Conservation (phyloP, 2,888 invertebrate species). For the Apodemia zela region DNA sequence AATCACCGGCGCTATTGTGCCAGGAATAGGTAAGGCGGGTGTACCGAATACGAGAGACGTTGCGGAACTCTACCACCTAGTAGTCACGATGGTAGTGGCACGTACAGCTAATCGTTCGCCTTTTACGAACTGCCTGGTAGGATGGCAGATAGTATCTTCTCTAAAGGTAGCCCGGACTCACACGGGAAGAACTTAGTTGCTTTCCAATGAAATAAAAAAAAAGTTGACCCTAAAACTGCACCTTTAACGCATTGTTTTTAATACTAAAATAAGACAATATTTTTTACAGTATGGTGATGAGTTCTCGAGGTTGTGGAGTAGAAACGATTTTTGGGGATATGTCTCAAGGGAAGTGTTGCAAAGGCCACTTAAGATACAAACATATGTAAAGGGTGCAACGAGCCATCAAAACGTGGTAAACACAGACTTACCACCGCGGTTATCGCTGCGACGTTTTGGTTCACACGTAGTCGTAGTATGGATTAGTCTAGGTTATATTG, state of each 20-base stretch:
- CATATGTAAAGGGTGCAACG: conserved; percentile 78
- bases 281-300: conserved; percentile 84
- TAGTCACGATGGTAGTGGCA: too few species aligned
- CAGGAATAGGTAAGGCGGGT: too few species aligned
- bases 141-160: too few species aligned
- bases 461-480: conserved; percentile 81
- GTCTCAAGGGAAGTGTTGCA: conserved; percentile 82
- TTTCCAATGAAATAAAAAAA: too few species aligned
- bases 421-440: conserved; percentile 82
- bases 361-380: conserved; percentile 81
- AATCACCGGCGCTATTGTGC: too few species aligned
- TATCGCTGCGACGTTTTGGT: conserved; percentile 85
- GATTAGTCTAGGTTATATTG: conserved; percentile 71
- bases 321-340: conserved; percentile 82
- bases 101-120: too few species aligned
- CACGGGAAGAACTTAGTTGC: too few species aligned
- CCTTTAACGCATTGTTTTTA: background rate
- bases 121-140: too few species aligned
- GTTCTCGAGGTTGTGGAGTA: conserved; percentile 83
- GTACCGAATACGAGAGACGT: too few species aligned
- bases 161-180: too few species aligned
- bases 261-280: background rate
- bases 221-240: too few species aligned
- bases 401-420: conserved; percentile 51
- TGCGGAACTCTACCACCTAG: too few species aligned